Conservation (phyloP, 2,113 vertebrate species). For the Myocastor coypus region DNA sequence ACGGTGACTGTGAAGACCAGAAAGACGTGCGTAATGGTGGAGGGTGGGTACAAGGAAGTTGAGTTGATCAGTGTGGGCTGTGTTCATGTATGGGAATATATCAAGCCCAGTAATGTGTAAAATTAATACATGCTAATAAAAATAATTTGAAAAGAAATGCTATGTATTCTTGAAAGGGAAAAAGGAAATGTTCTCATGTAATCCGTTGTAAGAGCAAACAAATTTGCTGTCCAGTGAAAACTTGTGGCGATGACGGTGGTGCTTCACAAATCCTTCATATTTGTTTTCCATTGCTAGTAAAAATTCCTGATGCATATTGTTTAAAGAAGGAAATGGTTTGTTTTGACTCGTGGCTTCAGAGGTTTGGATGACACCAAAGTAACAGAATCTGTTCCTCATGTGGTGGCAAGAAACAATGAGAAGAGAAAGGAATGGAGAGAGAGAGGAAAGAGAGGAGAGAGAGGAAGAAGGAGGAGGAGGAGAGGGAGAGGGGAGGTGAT, state of each 20-base stretch:
- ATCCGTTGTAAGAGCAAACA: neutral
- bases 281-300: neutral
- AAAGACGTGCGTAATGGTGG: no score
- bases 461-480: no score
- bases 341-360: neutral
- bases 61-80: neutral
- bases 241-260: neutral
- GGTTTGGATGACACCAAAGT: neutral
- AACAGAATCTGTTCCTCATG: neutral
- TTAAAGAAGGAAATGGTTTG: neutral
- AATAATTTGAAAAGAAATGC: neutral
- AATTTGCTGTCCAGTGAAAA: neutral
- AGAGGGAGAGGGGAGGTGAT: neutral
- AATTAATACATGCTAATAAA: neutral
- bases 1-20: neutral
- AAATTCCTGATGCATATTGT: neutral
- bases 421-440: neutral
- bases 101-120: neutral
- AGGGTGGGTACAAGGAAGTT: neutral
- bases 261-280: neutral
- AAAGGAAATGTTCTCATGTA: neutral
- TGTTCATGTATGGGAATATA: neutral
- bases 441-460: neutral
- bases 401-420: neutral
- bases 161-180: neutral